These are phyloP conservation scores for Elegia similella DNA, from an alignment of 2,888 invertebrate genomes.

Conservation along the genomic window DNA sequence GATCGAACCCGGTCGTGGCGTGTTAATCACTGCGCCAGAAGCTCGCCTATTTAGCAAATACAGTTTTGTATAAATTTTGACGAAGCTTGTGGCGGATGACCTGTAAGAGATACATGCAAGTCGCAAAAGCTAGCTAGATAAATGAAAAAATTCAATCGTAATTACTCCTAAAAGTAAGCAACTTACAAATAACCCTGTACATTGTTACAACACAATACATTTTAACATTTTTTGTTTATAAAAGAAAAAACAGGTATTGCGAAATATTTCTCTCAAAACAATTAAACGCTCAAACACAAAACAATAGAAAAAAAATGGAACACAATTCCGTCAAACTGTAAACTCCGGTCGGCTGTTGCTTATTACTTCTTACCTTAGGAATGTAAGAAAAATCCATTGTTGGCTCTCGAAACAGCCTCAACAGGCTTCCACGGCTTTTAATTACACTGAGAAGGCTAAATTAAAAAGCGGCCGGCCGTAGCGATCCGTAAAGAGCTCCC, in stretches of 20 bases:
- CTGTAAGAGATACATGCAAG: too few species aligned
- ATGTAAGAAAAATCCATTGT: constrained; percentile 49
- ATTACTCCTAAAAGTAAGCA: too few species aligned
- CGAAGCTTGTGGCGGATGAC: too few species aligned
- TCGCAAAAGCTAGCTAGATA: too few species aligned
- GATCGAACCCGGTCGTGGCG: too few species aligned
- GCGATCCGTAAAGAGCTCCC: constrained; percentile 3
- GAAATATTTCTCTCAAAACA: not conserved
- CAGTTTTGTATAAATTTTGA: too few species aligned
- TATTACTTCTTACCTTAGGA: constrained; percentile 24
- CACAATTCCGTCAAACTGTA: constrained; percentile 4
- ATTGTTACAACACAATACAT: too few species aligned
- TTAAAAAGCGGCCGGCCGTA: constrained; percentile 71
- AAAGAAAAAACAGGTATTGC: not conserved
- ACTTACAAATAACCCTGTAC: too few species aligned
- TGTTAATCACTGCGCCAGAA: too few species aligned
- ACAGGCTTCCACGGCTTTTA: constrained; percentile 63
- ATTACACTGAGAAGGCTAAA: constrained; percentile 73
- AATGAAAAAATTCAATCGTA: too few species aligned
- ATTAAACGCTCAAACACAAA: constrained; percentile 6
- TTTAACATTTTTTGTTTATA: too few species aligned
- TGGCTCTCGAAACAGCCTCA: constrained; percentile 49
- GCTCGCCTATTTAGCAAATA: too few species aligned
- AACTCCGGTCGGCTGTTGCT: constrained; percentile 28
- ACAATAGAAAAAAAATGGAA: constrained; percentile 9